Evolutionary conservation across 2,888 invertebrate genomes (phyloP), one percentile per base, ranked within the genome.

Genomic region (Rhopalosiphum nymphaeae): DNA sequence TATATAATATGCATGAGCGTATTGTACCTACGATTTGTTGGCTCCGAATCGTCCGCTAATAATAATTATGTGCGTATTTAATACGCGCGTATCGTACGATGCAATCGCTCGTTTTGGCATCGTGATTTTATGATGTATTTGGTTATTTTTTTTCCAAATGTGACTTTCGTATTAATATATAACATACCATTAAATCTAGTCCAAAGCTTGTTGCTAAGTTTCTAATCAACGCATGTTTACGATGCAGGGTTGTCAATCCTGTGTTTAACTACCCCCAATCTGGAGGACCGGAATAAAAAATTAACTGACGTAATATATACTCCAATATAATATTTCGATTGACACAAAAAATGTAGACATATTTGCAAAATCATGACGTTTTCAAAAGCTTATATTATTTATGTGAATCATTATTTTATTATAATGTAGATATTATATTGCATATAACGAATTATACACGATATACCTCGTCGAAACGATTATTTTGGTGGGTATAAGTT

Each of bases 31-130:
- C 86, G 61, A 78, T 92, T 88, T 88, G 92, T 92, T 78, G 67
- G 92, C 86, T 86, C 46, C 91, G 49, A 44, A 85, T 85, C 56
- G 87, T 49, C 87, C 49, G 87, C 49, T 53, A 92, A 92, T 78
- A 92, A 92, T 88, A 67, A 88, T 92, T 92, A 92, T 42, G 57
- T 25, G 46, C 87, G 61, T 91, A 85, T 91, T 91, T 56, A 86
- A 91, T 46, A 91, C 91, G 86, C 57, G 36, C n/a, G 56, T 87
- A 92, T 92, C 86, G 61, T 21, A 16, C 25, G 26, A 26, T 49
- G 36, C 11, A 61, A 92, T 87, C 56, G 91, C 46, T 29, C 46
- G 78, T 89, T 89, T 89, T 36, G 46, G 67, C 67, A 49, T 67
- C 78, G 91, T 56, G 36, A 88, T 56, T 89, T 89, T n/a, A 36